A percentile compares a stretch with the other conserved stretches of the same genome.
phyloP scores from a whole-genome alignment of 2,113 vertebrate genomes.

The Cercocebus atys region DNA sequence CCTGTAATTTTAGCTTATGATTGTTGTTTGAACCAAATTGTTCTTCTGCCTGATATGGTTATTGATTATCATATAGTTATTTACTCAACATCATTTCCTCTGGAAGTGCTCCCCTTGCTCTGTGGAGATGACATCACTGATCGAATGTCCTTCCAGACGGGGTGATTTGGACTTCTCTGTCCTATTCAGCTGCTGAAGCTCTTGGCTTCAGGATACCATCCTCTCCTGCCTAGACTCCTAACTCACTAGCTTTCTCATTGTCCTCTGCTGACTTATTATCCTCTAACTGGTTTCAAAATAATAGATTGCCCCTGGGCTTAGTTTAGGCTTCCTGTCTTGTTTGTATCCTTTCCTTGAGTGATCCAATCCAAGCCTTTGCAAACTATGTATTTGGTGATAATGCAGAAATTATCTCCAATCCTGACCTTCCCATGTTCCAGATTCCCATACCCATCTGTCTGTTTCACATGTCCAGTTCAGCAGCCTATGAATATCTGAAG shows the following conservation, averaged over 20 bases:
- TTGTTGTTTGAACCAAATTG: neutral
- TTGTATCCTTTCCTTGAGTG: neutral
- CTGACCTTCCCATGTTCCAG: neutral
- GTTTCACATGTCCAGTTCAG: neutral
- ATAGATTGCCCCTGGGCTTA: neutral
- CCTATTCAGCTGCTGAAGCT: neutral
- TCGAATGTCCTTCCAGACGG: neutral
- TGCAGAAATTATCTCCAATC: neutral
- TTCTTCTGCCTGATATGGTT: neutral
- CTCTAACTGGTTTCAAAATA: neutral
- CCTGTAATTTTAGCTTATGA: neutral
- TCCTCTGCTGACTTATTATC: neutral
- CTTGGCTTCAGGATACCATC: neutral
- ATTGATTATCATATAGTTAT: constrained; percentile 1
- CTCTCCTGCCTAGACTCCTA: neutral
- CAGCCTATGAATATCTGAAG: neutral
- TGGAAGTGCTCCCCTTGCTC: neutral
- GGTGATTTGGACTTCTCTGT: neutral
- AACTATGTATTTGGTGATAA: neutral
- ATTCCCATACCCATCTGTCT: neutral
- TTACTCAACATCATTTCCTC: neutral
- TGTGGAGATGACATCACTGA: neutral
- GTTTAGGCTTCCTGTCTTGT: neutral
- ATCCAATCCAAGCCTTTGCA: neutral
- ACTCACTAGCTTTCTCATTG: neutral